These are phyloP conservation scores for Anhinga anhinga DNA, from an alignment of 2,113 vertebrate genomes.

Conservation along the genomic window DNA sequence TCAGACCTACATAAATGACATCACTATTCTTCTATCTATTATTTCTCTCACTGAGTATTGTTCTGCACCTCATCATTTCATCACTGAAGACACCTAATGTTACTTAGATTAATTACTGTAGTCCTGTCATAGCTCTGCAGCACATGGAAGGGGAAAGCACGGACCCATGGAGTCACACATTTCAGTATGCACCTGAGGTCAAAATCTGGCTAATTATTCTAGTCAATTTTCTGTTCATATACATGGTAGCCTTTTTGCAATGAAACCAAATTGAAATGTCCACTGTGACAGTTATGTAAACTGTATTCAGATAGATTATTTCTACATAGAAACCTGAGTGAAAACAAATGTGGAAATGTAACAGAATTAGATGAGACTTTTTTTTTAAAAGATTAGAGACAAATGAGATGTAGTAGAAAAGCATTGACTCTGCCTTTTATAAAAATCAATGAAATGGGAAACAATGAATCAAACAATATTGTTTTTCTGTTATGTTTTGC, in stretches of 20 bases:
- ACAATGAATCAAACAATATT: background rate
- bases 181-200: background rate
- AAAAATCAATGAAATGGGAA: background rate
- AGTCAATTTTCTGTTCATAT: background rate
- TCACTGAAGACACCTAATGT: background rate
- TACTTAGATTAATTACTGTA: background rate
- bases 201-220: background rate
- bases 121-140: background rate
- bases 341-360: background rate
- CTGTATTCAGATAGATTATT: background rate
- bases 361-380: background rate
- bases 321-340: background rate
- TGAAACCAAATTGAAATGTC: background rate
- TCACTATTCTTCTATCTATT: background rate
- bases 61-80: background rate
- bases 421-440: background rate
- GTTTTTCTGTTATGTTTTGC: background rate
- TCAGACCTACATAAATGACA: background rate
- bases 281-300: background rate
- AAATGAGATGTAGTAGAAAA: background rate
- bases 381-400: background rate
- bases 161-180: background rate
- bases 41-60: background rate
- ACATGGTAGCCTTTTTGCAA: background rate
- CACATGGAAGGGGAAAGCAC: background rate